These are phyloP conservation scores for Cistogaster globosa DNA, from an alignment of 2,888 invertebrate genomes.

Conservation along the genomic window DNA sequence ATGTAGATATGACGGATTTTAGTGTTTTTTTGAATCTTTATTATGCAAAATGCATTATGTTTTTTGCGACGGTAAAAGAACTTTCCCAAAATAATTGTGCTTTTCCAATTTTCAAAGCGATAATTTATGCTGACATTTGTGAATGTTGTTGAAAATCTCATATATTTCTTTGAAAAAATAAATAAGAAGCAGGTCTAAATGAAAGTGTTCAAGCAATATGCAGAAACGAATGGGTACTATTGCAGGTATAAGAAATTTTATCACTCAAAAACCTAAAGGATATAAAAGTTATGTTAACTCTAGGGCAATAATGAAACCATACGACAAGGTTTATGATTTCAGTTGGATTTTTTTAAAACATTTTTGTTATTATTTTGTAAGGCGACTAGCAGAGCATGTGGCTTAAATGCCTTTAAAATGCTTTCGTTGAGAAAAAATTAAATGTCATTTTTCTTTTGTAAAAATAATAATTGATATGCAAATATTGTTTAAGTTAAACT, in stretches of 20 bases:
- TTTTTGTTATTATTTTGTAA: not conserved
- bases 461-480: too few relatives aligned
- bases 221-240: not conserved
- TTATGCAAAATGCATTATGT: constrained; percentile 17
- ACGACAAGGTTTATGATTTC: constrained; percentile 61
- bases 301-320: constrained; percentile 25
- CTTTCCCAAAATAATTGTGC: constrained; percentile 21
- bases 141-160: constrained; percentile 30
- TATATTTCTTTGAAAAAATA: constrained; percentile 23
- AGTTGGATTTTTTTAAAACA: constrained; percentile 9
- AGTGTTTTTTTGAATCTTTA: not conserved
- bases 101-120: constrained; percentile 36
- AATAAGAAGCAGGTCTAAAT: not conserved
- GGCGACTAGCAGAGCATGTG: too few relatives aligned
- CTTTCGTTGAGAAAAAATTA: too few relatives aligned
- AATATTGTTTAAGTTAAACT: too few relatives aligned
- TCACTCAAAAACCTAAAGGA: not conserved
- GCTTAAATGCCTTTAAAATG: too few relatives aligned
- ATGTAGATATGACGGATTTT: constrained; percentile 33
- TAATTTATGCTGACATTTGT: constrained; percentile 60
- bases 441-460: too few relatives aligned
- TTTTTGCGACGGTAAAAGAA: constrained; percentile 51
- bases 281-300: constrained; percentile 17
- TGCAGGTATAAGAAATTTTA: constrained; percentile 21
- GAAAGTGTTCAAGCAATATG: not conserved